These are phyloP conservation scores for Cuniculus paca DNA, from an alignment of 2,797 vertebrate species.

Conservation along the genomic window DNA sequence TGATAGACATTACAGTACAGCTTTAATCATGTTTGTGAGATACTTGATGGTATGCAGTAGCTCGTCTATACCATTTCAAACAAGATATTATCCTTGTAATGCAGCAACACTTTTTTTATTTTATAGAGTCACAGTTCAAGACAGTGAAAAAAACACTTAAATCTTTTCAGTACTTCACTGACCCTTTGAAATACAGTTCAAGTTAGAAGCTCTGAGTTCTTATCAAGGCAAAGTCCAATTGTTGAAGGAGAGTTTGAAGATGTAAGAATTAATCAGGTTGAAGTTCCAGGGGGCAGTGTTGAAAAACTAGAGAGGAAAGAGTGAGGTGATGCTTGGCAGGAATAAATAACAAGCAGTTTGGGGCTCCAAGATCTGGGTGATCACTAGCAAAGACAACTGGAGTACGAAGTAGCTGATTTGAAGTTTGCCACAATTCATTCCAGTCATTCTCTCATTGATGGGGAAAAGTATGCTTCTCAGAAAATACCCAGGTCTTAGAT, in stretches of 20 bases:
- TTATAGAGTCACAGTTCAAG: neutral
- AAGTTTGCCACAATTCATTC: neutral
- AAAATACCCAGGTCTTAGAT: neutral
- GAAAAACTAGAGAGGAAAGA: neutral
- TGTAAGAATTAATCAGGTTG: neutral
- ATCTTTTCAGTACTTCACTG: neutral
- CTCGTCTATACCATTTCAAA: neutral
- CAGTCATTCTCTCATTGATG: neutral
- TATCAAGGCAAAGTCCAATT: neutral
- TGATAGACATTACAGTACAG: neutral
- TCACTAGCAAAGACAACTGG: neutral
- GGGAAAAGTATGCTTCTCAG: slow-evolving; percentile 6
- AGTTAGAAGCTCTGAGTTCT: neutral
- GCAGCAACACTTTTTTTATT: neutral
- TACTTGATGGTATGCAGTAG: neutral
- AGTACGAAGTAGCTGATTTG: neutral
- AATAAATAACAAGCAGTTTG: neutral
- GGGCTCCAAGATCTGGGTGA: neutral
- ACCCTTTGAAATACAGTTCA: neutral
- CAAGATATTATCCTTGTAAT: neutral
- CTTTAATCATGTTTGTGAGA: slow-evolving; percentile 8
- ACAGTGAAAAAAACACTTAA: slow-evolving; percentile 14
- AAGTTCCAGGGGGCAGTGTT: neutral
- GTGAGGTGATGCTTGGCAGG: neutral
- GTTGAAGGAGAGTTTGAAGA: neutral